Evolutionary conservation across 2,888 invertebrate species (phyloP), one percentile per base, ranked within the genome.

Genomic region (Eudasyphora cyanicolor): DNA sequence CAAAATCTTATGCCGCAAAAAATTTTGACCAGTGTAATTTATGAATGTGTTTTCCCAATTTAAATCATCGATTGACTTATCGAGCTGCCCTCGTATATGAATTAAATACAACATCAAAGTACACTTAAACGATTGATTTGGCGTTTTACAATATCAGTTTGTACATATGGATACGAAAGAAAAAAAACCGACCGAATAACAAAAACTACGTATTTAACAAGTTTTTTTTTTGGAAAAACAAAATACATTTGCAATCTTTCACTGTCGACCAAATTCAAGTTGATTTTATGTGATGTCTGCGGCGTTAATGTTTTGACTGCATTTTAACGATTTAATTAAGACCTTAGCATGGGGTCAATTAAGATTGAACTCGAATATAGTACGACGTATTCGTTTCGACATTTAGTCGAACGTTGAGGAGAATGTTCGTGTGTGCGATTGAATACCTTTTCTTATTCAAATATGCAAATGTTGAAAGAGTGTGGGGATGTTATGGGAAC

Each of bases 331-430:
- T 29, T n/a, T 67, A 81, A 76, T 81, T 78, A 81, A 75, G 42
- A 27, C 73, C 78, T 49, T 75, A 49, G 64, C 83, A 81, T 75
- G 80, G 83, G 83, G 83, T 80, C 75, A 67, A 51, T 67, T 67
- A 51, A 17, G 62, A 35, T 51, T 51, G 27, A 24, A 19, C 38
- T 62, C n/a, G 2, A 7, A n/a, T n/a, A n/a, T n/a, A n/a, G n/a
- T n/a, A n/a, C n/a, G n/a, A n/a, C n/a, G 54, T 54, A 24, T 60
- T 42, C 27, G 12, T 12, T 21, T 27, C n/a, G 12, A 32, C 35
- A 27, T 35, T 19, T 54, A 49, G 78, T 57, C 54, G 54, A 35
- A 62, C n/a, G 54, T 5, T 67, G 38, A 24, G 32, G 17, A 12
- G 35, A 14, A 10, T 24, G 67, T 67, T 4, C 35, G 64, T 69